Evolutionary conservation across 2,113 vertebrate genomes (phyloP), one percentile per base, ranked within the genome.

Genomic region (Dunckerocampus dactyliophorus): DNA sequence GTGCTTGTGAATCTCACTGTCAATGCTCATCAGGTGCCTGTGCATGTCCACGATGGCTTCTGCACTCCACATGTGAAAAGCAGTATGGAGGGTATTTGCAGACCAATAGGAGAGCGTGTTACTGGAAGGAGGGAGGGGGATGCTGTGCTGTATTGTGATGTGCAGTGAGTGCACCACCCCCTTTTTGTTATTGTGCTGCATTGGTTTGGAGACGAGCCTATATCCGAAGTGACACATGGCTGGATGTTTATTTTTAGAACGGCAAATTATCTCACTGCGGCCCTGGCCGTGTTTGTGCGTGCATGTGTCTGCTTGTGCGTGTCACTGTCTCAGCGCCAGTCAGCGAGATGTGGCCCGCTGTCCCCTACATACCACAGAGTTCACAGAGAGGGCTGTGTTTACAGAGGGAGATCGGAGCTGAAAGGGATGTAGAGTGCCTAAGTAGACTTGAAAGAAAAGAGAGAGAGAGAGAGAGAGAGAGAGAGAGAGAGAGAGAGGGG

Each of bases 171-270:
- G 20, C 64, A 73, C 65, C 59, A 43, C 51, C 53, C 47, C 34
- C 54, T 42, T 37, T 60, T 59, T 73, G 71, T 74, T 78, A 42
- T 62, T 73, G 70, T 74, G 67, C 59, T 64, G 55, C 63, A 54
- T 65, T 63, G 67, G 66, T 69, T 64, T 69, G 71, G 58, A 78
- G 62, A 56, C 11, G 71, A 82, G 60, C 81, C 60, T 76, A 89
- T 79, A 89, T 88, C 83, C 83, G 80, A 88, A 83, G 85, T 89
- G 87, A 87, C 85, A 88, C 72, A 69, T 3, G 70, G 82, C 70
- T 82, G 70, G 80, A 73, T 82, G 83, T 87, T 86, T 89, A 87
- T 89, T 89, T 87, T 88, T 88, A 88, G 81, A 80, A 59, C 22
- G n/a, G 48, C 65, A 62, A 83, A 85, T 85, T 84, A 85, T 89